These are phyloP conservation scores for Athripsodes cinereus DNA, from an alignment of 2,888 invertebrate genomes.

Conservation along the genomic window DNA sequence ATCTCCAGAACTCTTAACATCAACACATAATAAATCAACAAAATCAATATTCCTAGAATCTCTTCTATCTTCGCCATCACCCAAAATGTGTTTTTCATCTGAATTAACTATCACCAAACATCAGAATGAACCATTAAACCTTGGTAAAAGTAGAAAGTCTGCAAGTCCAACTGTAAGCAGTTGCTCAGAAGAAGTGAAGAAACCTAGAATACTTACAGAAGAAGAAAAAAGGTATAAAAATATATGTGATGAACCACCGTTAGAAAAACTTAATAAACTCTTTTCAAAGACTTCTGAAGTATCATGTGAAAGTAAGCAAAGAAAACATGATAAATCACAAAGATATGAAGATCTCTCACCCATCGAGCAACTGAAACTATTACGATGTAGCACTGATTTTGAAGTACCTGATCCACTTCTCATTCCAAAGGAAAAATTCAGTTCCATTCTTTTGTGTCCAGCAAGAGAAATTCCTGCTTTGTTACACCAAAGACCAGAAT, in stretches of 20 bases:
- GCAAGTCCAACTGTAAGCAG: slow-evolving; percentile 69
- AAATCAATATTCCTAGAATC: slow-evolving; percentile 57
- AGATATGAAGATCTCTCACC: slow-evolving; percentile 53
- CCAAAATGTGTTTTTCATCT: slow-evolving; percentile 50
- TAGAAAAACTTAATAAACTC: slow-evolving; percentile 41
- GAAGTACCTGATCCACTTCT: slow-evolving; percentile 76
- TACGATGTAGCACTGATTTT: slow-evolving; percentile 60
- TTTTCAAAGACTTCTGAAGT: slow-evolving; percentile 38
- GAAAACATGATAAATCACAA: slow-evolving; percentile 32
- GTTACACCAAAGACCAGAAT: slow-evolving; percentile 63
- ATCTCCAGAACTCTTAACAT: slow-evolving; percentile 60
- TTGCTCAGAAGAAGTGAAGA: slow-evolving; percentile 65
- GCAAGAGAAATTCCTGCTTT: slow-evolving; percentile 72
- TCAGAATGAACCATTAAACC: slow-evolving; percentile 63
- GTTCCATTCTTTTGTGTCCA: slow-evolving; percentile 64
- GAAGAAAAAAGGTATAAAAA: slow-evolving; percentile 41
- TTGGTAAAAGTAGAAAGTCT: slow-evolving; percentile 61
- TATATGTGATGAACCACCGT: slow-evolving; percentile 36
- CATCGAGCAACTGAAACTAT: slow-evolving; percentile 62
- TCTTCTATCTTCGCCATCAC: slow-evolving; percentile 53
- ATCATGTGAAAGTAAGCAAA: slow-evolving; percentile 12
- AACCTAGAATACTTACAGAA: slow-evolving; percentile 49
- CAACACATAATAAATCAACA: slow-evolving; percentile 40
- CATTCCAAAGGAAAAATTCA: slow-evolving; percentile 70
- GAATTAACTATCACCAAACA: slow-evolving; percentile 50